Conservation (phyloP, 2,797 vertebrate genomes). For the Simalia tracyae region DNA sequence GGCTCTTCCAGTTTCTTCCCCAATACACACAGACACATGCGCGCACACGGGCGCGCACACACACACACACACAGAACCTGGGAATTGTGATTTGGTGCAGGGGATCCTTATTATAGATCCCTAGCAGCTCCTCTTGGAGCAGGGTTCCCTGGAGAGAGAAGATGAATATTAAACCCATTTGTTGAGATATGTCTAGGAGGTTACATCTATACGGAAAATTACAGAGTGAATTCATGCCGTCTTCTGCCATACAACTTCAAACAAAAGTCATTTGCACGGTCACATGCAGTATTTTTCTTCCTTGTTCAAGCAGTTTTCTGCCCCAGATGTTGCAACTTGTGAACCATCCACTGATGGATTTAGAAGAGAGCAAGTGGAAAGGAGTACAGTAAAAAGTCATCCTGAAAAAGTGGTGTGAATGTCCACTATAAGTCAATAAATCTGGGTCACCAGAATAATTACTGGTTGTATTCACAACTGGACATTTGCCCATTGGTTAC, state of each 20-base stretch:
- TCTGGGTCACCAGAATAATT: not conserved
- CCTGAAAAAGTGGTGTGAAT: not conserved
- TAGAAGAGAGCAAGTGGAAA: not conserved
- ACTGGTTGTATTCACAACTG: not conserved
- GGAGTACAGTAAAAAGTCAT: not conserved
- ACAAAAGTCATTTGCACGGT: not conserved
- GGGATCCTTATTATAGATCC: not conserved
- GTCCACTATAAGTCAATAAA: not conserved
- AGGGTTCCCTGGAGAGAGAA: not conserved
- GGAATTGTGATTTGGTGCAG: not conserved
- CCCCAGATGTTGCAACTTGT: not conserved
- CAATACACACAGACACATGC: not conserved
- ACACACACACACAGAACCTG: not conserved
- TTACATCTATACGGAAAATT: not conserved
- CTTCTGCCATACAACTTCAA: not conserved
- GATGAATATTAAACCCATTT: not conserved
- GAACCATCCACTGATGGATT: not conserved
- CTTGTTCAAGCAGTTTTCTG: not conserved
- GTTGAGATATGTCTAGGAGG: not conserved
- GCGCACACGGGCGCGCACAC: not conserved
- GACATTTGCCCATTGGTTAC: not conserved
- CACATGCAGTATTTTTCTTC: not conserved
- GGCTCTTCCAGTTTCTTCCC: not conserved
- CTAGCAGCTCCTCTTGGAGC: not conserved
- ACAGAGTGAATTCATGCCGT: not conserved